Evolutionary conservation across 1,140 invertebrate genomes (phyloP).

Genomic region (Papilio dardanus): DNA sequence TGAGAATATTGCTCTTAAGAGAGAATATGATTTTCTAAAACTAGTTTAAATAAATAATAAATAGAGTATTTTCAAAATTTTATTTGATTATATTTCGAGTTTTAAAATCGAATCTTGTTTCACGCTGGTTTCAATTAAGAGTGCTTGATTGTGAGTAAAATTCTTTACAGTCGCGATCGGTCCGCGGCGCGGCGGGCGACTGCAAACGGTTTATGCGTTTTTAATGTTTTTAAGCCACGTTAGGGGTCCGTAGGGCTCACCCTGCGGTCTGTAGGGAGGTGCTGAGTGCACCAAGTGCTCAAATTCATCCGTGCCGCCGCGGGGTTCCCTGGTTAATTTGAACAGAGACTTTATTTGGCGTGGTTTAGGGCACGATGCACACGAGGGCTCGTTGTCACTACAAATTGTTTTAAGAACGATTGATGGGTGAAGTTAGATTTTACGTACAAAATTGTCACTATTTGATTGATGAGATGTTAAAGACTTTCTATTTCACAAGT

Average conservation of each 20-base stretch:
- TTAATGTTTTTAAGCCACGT: conserved; percentile 52
- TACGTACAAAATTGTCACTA: not conserved
- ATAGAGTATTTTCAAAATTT: conserved; percentile 6
- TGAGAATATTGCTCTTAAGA: too few species aligned
- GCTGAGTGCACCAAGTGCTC: conserved; percentile 50
- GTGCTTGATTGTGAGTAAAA: conserved; percentile 37
- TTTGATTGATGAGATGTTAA: not conserved
- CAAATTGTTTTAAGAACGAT: conserved; percentile 32
- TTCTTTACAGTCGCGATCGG: conserved; percentile 38
- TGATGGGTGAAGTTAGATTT: not conserved
- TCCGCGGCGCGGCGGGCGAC: conserved; percentile 51
- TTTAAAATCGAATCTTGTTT: conserved; percentile 28
- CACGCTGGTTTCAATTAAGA: conserved; percentile 41
- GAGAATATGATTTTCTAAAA: not conserved
- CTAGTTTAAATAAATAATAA: not conserved
- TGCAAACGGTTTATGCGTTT: conserved; percentile 51
- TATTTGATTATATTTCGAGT: not conserved
- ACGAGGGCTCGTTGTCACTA: conserved; percentile 13
- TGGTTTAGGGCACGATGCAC: conserved; percentile 39
- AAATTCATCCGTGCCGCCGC: conserved; percentile 47
- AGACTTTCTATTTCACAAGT: not conserved
- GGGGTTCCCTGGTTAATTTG: conserved; percentile 44
- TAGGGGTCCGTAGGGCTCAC: conserved; percentile 47
- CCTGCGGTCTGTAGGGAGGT: conserved; percentile 53
- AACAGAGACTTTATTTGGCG: conserved; percentile 18